Base-by-base conservation (phyloP, 2,888 invertebrate genomes). In the Pollenia labialis region DNA sequence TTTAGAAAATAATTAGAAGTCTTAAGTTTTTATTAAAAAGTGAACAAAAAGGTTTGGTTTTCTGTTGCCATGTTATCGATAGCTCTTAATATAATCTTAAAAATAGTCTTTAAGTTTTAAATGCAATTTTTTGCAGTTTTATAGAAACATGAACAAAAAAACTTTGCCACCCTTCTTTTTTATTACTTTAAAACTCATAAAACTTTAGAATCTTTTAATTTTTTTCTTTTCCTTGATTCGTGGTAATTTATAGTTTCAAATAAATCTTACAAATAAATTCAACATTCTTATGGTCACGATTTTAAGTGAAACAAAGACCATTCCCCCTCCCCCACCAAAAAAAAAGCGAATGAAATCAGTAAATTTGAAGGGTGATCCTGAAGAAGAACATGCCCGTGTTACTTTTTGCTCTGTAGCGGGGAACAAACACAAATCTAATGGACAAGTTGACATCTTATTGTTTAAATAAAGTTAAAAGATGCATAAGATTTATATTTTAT, bases 361-460 rank as follows among this genome's bases (percentile, higher is more conserved):
- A 2, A 16, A 7, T 56, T 44, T 18, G 1, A 6, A 54, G 44
- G 52, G 16, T 23, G 62, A 64, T 8, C 40, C 40, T 40, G 4
- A 52, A 58, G 8, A 62, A 62, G 62, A 42, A 54, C 14, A 54
- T 76, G 64, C 32, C 6, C 32, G 32, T 32, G 32, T 77, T 72
- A 83, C 66, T 71, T 83, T 74, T 68, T n/a, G 42, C 16, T 50
- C 54, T 32, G n/a, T 42, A 16, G 23, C 6, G 32, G 66, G 40
- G 44, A 18, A 44, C 18, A 42, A 75, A 42, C 23, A 60, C 48
- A 72, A 23, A 62, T 60, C 74, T 76, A 79, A 85, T 69, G 71
- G 69, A 86, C 82, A 86, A 82, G 66, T 80, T 86, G 82, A 86
- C 86, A 80, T 75, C 64, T 66, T 79, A 85, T 75, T 85, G 75